Base-by-base conservation (phyloP, 2,888 invertebrate species). In the Parnassius mnemosyne region DNA sequence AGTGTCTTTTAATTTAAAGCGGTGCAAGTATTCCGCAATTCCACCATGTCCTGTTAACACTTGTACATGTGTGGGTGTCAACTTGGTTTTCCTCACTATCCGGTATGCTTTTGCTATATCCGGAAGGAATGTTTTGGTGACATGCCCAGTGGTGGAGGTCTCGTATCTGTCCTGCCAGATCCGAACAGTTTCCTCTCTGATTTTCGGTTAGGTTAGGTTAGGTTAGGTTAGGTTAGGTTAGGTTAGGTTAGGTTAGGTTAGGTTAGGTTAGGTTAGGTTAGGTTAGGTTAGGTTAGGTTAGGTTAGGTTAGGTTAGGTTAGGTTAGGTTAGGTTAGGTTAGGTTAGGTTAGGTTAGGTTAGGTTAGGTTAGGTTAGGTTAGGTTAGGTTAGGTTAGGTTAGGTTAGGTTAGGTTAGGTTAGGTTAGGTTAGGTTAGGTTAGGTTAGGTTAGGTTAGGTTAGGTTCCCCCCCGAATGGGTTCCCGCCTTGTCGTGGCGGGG, bases 331-430 rank as follows among this genome's bases (percentile, higher is more conserved):
- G 61, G 60, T 62, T 62, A 62, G 61, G 60, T 60, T 64, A 66
- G 61, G 62, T 62, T 60, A 60, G 60, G 62, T 65, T 64, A 64
- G 63, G 65, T 63, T 63, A 63, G 60, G 61, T 59, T 60, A 65
- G 59, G 61, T 64, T 65, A 67, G 63, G 64, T 66, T 65, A 65
- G 64, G 65, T 66, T 65, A 68, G 65, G 68, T 68, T 68, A 66
- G 65, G 68, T 68, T 52, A 52, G 52, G 52, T 52, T 52, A 52
- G 52, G 52, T 52, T 68, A 65, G 65, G 66, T 68, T 65, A 66
- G 66, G 68, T 68, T 68, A 66, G 66, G 66, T 66, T 66, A 63
- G 63, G 63, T 66, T 65, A 68, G 65, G 65, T 65, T 66, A 66
- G n/a, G n/a, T n/a, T n/a, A n/a, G n/a, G n/a, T n/a, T n/a, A n/a